These are phyloP conservation scores for Saccopteryx leptura DNA, from an alignment of 2,113 vertebrate genomes.

Conservation along the genomic window DNA sequence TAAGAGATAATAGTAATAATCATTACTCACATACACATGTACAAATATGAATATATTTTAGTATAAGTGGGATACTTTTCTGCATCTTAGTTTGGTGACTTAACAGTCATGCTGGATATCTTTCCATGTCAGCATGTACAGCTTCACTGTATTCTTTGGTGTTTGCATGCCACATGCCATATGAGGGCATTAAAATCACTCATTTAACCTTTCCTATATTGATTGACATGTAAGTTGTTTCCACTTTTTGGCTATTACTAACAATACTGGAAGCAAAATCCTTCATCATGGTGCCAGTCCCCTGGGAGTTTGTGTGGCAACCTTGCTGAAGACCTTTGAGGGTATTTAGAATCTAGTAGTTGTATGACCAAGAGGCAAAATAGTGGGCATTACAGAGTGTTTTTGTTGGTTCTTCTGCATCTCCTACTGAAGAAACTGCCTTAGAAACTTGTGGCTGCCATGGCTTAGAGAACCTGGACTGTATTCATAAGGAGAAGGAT, in stretches of 20 bases:
- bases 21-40: background rate
- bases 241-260: conserved; percentile 46
- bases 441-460: background rate
- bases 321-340: conserved; percentile 32
- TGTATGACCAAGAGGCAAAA: background rate
- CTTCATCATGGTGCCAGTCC: background rate
- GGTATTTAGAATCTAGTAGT: conserved; percentile 24
- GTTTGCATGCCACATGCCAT: background rate
- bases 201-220: background rate
- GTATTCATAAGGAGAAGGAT: conserved; percentile 21
- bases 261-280: conserved; percentile 10
- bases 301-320: conserved; percentile 42
- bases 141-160: conserved; percentile 44
- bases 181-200: conserved; percentile 31
- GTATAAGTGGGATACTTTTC: background rate
- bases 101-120: conserved; percentile 3
- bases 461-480: background rate
- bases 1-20: conserved; percentile 27
- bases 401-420: background rate
- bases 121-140: conserved; percentile 20
- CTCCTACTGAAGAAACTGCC: conserved; percentile 48
- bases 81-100: conserved; percentile 61
- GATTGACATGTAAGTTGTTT: conserved; percentile 15
- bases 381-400: background rate
- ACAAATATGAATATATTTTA: conserved; percentile 25